Conservation (phyloP, 2,888 invertebrate genomes). For the Hydroisotoma schaefferi region DNA sequence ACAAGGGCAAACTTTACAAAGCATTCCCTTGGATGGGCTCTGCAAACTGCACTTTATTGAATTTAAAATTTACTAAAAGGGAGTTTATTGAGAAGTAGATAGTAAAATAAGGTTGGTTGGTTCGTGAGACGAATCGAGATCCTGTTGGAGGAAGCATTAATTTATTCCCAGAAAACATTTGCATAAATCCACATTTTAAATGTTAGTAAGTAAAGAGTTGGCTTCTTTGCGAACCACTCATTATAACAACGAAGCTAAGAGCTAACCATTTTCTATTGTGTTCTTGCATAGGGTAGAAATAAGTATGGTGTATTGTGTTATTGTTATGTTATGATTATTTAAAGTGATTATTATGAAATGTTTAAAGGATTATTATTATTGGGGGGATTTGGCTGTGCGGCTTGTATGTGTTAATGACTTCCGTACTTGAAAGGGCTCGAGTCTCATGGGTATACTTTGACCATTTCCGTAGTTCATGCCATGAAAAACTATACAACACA, state of each 20-base stretch:
- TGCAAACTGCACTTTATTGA: not conserved
- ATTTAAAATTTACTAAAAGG: not conserved
- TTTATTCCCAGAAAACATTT: constrained; percentile 34
- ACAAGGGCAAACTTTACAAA: too few relatives aligned
- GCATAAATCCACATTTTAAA: constrained; percentile 36
- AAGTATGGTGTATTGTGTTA: constrained; percentile 1
- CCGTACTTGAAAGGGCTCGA: constrained; percentile 43
- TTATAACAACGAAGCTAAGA: too few relatives aligned
- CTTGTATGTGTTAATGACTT: constrained; percentile 47
- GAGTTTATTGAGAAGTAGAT: too few relatives aligned
- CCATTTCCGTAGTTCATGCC: constrained; percentile 38
- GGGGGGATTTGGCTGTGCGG: constrained; percentile 15
- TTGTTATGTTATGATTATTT: constrained; percentile 15
- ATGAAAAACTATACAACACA: constrained; percentile 14
- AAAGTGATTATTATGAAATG: constrained; percentile 16
- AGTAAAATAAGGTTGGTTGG: too few relatives aligned
- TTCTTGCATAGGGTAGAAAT: too few relatives aligned
- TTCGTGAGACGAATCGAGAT: too few relatives aligned
- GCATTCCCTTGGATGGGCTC: not conserved
- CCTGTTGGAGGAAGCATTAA: constrained; percentile 29
- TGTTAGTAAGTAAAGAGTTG: constrained; percentile 31
- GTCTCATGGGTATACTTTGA: constrained; percentile 42
- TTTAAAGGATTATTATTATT: not conserved
- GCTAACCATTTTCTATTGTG: too few relatives aligned
- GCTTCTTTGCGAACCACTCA: too few relatives aligned